A percentile compares a stretch with the other conserved stretches of the same genome.
Conservation (phyloP, 92 coral and sea anemone genomes). For the Montipora capitata region DNA sequence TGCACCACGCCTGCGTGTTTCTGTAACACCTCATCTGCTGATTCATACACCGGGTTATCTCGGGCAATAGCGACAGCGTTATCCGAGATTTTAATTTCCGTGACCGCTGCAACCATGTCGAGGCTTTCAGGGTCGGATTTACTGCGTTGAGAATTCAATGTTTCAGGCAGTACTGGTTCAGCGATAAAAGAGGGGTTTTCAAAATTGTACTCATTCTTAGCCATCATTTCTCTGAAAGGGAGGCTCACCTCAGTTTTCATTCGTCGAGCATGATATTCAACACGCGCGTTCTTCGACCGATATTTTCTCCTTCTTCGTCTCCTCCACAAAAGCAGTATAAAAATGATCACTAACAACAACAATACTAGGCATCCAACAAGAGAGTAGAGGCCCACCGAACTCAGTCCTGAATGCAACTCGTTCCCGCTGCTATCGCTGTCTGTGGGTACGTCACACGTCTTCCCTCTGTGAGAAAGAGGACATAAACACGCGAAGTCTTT, state of each 20-base stretch:
- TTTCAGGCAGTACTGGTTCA: conserved; percentile 45
- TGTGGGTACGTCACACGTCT: conserved; percentile 44
- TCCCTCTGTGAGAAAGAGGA: conserved; percentile 50
- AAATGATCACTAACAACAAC: conserved; percentile 47
- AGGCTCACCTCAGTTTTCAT: conserved; percentile 67
- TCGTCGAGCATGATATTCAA: conserved; percentile 57
- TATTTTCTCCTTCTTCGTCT: conserved; percentile 62
- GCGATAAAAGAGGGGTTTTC: conserved; percentile 71
- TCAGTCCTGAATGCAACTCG: conserved; percentile 33
- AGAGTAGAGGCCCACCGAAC: conserved; percentile 60
- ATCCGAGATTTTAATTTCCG: conserved; percentile 65
- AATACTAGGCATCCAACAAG: conserved; percentile 55
- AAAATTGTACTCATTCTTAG: conserved; percentile 60
- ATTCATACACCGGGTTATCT: conserved; percentile 80
- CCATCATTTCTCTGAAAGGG: conserved; percentile 80
- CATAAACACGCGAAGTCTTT: conserved; percentile 78
- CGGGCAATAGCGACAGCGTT: conserved; percentile 66
- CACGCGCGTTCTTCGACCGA: conserved; percentile 69
- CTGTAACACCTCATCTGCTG: conserved; percentile 74
- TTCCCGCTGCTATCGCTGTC: conserved; percentile 4
- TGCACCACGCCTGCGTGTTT: conserved; percentile 63
- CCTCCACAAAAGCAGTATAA: conserved; percentile 53
- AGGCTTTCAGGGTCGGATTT: not conserved
- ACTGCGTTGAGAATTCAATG: not conserved
- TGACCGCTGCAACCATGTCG: conserved; percentile 9